Evolutionary conservation across 2,888 invertebrate genomes (phyloP).

Genomic region (Drosophila meridiana): DNA sequence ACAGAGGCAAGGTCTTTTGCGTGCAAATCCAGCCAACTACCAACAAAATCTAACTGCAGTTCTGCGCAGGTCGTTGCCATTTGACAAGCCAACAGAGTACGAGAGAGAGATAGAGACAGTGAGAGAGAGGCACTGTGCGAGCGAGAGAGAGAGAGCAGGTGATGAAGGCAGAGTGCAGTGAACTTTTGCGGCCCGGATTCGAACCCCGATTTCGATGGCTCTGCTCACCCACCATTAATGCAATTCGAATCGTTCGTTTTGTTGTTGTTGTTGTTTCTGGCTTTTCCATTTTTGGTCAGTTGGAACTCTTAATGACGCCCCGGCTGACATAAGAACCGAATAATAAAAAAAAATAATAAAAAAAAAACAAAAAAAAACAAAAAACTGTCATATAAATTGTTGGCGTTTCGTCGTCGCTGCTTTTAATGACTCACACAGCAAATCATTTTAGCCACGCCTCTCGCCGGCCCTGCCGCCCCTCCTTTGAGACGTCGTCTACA

Average conservation of each 20-base stretch:
- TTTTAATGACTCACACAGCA: constrained; percentile 72
- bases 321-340: constrained; percentile 38
- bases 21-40: constrained; percentile 67
- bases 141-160: constrained; percentile 37
- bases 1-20: constrained; percentile 77
- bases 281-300: constrained; percentile 67
- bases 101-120: constrained; percentile 1
- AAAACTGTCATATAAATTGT: constrained; percentile 74
- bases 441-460: constrained; percentile 21
- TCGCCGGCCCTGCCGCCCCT: background rate
- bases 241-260: constrained; percentile 62
- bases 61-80: constrained; percentile 80
- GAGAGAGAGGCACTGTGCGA: background rate
- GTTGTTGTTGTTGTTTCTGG: constrained; percentile 10
- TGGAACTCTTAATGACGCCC: constrained; percentile 64
- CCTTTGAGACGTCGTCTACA: constrained; percentile 3
- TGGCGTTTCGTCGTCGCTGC: constrained; percentile 54
- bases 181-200: constrained; percentile 47
- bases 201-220: constrained; percentile 20
- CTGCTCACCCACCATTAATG: constrained; percentile 67
- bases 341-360: constrained; percentile 8
- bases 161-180: constrained; percentile 55
- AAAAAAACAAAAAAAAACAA: background rate
- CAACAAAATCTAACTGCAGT: constrained; percentile 72
- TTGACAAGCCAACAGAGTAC: constrained; percentile 32